Evolutionary conservation across 2,113 vertebrate genomes (phyloP), one percentile per base, ranked within the genome.

Genomic region (Ellobius talpinus): DNA sequence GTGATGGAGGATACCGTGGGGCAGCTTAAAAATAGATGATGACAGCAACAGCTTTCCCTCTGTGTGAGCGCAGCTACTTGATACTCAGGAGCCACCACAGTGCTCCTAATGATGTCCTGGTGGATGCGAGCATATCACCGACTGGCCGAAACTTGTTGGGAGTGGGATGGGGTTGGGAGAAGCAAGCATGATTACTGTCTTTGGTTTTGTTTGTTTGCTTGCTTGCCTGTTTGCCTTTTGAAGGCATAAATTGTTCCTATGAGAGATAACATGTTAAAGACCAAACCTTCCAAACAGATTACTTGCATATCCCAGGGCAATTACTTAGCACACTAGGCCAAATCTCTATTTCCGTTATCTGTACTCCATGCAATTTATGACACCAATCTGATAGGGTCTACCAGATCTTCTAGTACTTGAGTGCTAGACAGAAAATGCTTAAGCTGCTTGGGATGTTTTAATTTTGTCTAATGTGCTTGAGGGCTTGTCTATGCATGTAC

Each of bases 21-120:
- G 94, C 24, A 96, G 93, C 97, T 98, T 98, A 95, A 97, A 98
- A 98, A 98, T 88, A 98, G 97, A 97, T 42, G 87, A 95, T 74
- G 89, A 92, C 88, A 52, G 42, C 47, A 72, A 93, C 92, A 45
- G 77, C 90, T 94, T 97, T 95, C 77, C 92, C 90, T 95, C 12
- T 3, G 47, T 33, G 87, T 39, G 47, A 90, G 70, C 23, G 26
- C 45, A 39, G 16, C 74, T 74, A 0, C 36, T 23, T 24, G 73
- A 74, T 87, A 50, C 5, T 95, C 68, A 11, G 70, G 42, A 17
- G 26, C 58, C 73, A 24, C 4, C 19, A 66, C 33, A 10, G 31
- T 7, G 19, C 10, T 45, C 14, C 50, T 85, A 61, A 72, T 85
- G 84, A 85, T 21, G 31, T 93, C 89, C 93, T 79, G 0, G 47